These are phyloP conservation scores for Balanococcus diminutus DNA, from an alignment of 2,888 invertebrate species.

Conservation along the genomic window DNA sequence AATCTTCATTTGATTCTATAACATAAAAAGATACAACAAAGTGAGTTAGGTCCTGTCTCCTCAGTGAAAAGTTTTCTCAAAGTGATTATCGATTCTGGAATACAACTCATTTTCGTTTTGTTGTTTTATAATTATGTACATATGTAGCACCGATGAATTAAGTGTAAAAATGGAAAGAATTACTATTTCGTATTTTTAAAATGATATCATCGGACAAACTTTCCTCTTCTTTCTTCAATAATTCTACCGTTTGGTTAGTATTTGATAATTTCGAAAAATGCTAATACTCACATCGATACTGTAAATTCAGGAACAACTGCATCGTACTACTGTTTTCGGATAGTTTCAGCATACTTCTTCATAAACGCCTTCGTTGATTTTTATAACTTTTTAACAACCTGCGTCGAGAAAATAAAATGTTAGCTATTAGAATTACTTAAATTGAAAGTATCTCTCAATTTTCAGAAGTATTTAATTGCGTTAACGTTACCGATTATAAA, in stretches of 20 bases:
- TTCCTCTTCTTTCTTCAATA: neutral
- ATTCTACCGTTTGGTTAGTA: no score
- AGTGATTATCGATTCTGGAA: no score
- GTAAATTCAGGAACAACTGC: constrained; percentile 91
- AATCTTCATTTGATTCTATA: constrained; percentile 80
- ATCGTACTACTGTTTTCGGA: constrained; percentile 84
- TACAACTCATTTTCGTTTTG: no score
- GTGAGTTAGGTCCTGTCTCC: no score
- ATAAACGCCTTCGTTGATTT: constrained; percentile 95
- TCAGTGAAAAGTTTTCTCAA: no score
- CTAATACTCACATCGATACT: constrained; percentile 76
- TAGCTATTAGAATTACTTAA: neutral
- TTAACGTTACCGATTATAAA: constrained; percentile 19
- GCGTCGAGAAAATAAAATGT: neutral
- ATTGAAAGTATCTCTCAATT: neutral
- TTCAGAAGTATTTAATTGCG: no score
- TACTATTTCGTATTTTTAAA: no score
- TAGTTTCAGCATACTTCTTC: constrained; percentile 87
- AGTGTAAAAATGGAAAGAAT: no score
- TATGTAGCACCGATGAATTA: no score
- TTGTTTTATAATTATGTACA: no score
- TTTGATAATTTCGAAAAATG: no score
- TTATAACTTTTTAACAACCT: constrained; percentile 53
- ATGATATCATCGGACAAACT: neutral
- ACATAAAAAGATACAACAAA: constrained; percentile 29